Base-by-base conservation (phyloP, 2,797 vertebrate genomes). In the Arvicola amphibius region DNA sequence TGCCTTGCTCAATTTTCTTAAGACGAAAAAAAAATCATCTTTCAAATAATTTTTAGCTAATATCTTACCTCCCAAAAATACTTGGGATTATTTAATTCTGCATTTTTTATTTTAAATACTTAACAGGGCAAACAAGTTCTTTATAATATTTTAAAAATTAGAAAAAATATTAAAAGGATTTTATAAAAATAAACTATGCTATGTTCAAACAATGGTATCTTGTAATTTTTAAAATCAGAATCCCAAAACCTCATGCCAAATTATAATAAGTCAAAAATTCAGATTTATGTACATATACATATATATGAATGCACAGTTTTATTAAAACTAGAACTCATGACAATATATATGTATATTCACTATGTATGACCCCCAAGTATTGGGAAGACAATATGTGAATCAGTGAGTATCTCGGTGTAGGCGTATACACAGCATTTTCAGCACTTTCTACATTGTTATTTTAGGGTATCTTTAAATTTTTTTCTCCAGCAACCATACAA, bases 101-200 rank as follows among this genome's bases (percentile, higher is more conserved):
- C n/a, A 71, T n/a, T 71, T 81, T 84, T 94, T 90, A 88, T 91
- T 94, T 94, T 94, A 97, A 95, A 93, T 65, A 89, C 29, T 37
- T 91, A 74, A 71, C 1, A 84, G 71, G 56, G 84, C 40, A 67
- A 51, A 34, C 5, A 56, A n/a, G 8, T 34, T 91, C 77, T 90
- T 94, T 86, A 59, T 80, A 92, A n/a, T 53, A 85, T 67, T 65
- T 94, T 94, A 91, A 90, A 78, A 91, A 88, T 86, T 37, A 91
- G 34, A 94, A 93, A 96, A 93, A 94, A 88, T 94, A 12, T 73
- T 86, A 92, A 92, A n/a, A 97, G 11, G 2, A 76, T 0, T 78
- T 8, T 32, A 8, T 16, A 89, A 78, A 95, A 56, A 86, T 53
- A 25, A 74, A 86, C 1, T 91, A 84, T 46, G 4, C 48, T 56